These are phyloP conservation scores for Sialia sialis DNA, from an alignment of 2,113 vertebrate genomes.

Conservation along the genomic window DNA sequence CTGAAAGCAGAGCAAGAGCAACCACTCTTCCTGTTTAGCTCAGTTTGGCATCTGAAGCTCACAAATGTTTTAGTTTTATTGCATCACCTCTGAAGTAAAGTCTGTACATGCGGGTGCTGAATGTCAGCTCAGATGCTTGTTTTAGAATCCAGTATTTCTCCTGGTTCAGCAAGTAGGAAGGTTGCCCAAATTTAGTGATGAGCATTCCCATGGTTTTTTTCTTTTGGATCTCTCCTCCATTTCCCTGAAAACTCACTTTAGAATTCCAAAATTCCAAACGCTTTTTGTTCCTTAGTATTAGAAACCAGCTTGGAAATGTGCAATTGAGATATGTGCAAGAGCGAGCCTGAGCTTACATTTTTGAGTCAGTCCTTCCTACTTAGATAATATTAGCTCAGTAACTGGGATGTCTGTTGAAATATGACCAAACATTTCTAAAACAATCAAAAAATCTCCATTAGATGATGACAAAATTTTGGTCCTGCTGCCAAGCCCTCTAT, in stretches of 20 bases:
- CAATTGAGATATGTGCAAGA: not conserved
- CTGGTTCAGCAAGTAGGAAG: not conserved
- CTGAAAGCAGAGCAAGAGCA: constrained; percentile 1
- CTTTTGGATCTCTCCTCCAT: not conserved
- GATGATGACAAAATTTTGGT: not conserved
- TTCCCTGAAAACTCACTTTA: not conserved
- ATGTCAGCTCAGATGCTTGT: not conserved
- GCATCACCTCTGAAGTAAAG: not conserved
- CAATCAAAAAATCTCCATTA: not conserved
- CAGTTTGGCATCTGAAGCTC: not conserved
- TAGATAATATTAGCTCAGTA: not conserved
- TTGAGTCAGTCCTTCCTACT: not conserved
- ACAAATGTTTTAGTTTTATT: constrained; percentile 26
- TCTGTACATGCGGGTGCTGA: not conserved
- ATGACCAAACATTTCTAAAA: not conserved
- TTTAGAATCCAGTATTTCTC: not conserved
- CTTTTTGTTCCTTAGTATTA: not conserved
- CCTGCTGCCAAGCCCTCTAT: not conserved
- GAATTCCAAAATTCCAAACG: not conserved
- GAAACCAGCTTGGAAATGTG: not conserved
- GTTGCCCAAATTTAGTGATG: not conserved
- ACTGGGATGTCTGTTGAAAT: not conserved
- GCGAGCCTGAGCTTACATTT: not conserved
- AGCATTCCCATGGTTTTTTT: not conserved
- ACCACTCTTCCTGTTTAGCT: constrained; percentile 53